phyloP scores from a whole-genome alignment of 1,140 invertebrate species.

The Latrodectus geometricus region DNA sequence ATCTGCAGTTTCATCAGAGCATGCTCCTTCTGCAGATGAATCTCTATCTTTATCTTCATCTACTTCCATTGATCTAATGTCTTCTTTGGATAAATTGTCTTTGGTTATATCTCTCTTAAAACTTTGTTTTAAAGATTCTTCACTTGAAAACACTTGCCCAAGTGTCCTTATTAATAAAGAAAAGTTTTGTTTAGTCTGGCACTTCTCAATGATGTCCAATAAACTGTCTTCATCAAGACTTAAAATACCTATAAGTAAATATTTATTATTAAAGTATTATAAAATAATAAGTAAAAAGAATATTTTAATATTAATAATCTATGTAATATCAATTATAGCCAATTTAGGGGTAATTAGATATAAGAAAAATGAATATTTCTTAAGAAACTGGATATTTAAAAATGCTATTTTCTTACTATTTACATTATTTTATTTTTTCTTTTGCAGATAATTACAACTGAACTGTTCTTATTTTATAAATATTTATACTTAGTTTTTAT shows the following conservation, averaged over 20 bases:
- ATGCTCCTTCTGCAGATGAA: constrained; percentile 70
- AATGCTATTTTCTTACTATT: too few relatives aligned
- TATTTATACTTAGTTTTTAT: too few relatives aligned
- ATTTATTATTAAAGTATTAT: background rate
- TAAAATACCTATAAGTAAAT: constrained; percentile 33
- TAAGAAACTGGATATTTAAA: too few relatives aligned
- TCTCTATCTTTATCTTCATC: constrained; percentile 88
- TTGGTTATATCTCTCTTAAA: constrained; percentile 71
- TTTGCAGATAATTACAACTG: too few relatives aligned
- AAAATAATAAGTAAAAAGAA: background rate
- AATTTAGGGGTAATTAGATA: background rate
- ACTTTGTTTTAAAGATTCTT: constrained; percentile 78
- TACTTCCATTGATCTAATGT: constrained; percentile 76
- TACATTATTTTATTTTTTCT: too few relatives aligned
- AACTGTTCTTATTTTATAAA: too few relatives aligned
- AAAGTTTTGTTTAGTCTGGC: constrained; percentile 75
- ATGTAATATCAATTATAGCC: background rate
- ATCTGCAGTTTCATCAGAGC: constrained; percentile 28
- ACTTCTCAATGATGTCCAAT: constrained; percentile 76
- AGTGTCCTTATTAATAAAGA: constrained; percentile 77
- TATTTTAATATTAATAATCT: background rate
- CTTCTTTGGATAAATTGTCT: constrained; percentile 77
- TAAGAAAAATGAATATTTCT: background rate
- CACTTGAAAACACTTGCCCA: constrained; percentile 79
- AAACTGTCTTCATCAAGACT: constrained; percentile 77